These are phyloP conservation scores for Oncopodura yosiiana DNA, from an alignment of 1,140 invertebrate species.

Conservation along the genomic window DNA sequence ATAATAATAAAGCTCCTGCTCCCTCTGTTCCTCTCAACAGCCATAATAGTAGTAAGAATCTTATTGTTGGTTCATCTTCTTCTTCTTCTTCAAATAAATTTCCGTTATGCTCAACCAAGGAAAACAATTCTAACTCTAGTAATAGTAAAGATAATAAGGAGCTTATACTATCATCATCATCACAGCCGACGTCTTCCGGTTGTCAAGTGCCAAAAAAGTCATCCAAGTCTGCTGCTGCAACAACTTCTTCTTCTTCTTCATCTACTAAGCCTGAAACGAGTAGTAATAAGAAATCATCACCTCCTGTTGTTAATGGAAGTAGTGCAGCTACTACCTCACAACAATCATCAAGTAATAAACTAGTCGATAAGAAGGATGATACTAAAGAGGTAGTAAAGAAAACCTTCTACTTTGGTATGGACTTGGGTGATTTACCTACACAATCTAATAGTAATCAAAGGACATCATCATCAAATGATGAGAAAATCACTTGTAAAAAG, in stretches of 20 bases:
- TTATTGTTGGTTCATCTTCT: no score
- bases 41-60: conserved; percentile 13
- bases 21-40: not conserved
- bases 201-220: no score
- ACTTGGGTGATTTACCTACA: conserved; percentile 40
- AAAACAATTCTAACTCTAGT: no score
- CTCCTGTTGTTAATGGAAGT: not conserved
- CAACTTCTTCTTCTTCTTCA: conserved; percentile 11
- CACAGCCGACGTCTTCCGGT: conserved; percentile 10
- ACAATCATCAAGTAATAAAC: not conserved
- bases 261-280: conserved; percentile 5
- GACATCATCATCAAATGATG: conserved; percentile 3
- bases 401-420: conserved; percentile 69
- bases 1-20: not conserved
- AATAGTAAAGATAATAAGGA: conserved; percentile 14
- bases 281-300: conserved; percentile 9
- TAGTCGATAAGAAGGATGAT: not conserved
- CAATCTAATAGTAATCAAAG: conserved; percentile 9
- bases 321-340: not conserved
- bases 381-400: conserved; percentile 41
- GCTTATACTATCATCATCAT: conserved; percentile 23
- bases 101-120: conserved; percentile 21
- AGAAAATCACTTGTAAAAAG: conserved; percentile 5
- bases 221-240: conserved; percentile 3
- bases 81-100: no score